A percentile compares a stretch with the other conserved stretches of the same genome.
Evolutionary conservation across 2,888 invertebrate species (phyloP).

Genomic region (Bugula neritina): DNA sequence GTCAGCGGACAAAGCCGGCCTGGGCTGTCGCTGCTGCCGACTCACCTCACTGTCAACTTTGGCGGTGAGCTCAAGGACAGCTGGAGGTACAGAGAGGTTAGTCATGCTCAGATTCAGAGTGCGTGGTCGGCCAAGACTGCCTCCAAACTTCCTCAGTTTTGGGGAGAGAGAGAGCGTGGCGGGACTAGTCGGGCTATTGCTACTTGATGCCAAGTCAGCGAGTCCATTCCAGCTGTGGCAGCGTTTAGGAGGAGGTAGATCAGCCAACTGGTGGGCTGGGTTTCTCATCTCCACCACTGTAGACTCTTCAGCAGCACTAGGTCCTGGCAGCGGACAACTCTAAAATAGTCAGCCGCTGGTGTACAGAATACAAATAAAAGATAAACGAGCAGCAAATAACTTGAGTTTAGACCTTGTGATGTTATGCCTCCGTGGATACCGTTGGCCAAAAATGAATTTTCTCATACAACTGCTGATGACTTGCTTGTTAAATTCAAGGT

Average conservation of each 20-base stretch:
- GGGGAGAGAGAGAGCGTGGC: not conserved
- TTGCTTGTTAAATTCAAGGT: too few relatives aligned
- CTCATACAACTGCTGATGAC: too few relatives aligned
- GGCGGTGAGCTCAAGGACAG: constrained; percentile 13
- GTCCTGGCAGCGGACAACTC: constrained; percentile 16
- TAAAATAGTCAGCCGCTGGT: too few relatives aligned
- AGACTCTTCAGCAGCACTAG: not conserved
- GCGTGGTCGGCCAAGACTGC: not conserved
- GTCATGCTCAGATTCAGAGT: constrained; percentile 13
- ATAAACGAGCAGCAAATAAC: too few relatives aligned
- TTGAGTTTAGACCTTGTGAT: too few relatives aligned
- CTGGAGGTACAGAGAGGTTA: not conserved
- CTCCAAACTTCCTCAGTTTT: not conserved
- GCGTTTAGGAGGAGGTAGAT: constrained; percentile 13
- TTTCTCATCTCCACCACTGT: constrained; percentile 11
- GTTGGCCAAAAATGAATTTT: too few relatives aligned
- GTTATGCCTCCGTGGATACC: too few relatives aligned
- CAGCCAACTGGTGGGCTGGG: not conserved
- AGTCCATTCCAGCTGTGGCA: constrained; percentile 26
- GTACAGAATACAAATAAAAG: too few relatives aligned
- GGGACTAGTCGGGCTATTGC: not conserved
- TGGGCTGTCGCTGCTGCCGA: not conserved
- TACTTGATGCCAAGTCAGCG: constrained; percentile 9
- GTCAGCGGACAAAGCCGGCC: not conserved
- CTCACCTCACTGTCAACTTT: constrained; percentile 7